Evolutionary conservation across 1,140 invertebrate genomes (phyloP).

Genomic region (Scaptomyza graminum): DNA sequence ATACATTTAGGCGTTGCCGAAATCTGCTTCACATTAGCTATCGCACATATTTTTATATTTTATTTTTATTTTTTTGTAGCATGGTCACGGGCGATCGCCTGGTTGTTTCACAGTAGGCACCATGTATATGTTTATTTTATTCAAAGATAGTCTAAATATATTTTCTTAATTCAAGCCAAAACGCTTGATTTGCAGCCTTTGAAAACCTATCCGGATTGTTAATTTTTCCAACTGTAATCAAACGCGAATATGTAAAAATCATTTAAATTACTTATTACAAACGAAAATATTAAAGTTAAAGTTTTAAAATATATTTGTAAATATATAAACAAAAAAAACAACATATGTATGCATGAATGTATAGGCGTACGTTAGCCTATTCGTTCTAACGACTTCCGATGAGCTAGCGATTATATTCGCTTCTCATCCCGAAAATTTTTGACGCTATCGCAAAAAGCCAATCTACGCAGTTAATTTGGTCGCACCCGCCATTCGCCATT

Average conservation of each 20-base stretch:
- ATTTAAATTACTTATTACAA: no score
- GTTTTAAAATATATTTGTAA: neutral
- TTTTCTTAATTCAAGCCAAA: no score
- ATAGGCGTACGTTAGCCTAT: constrained; percentile 10
- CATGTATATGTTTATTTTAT: constrained; percentile 13
- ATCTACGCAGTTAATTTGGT: constrained; percentile 60
- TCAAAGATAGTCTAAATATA: no score
- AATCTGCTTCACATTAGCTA: constrained; percentile 17
- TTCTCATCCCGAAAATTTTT: constrained; percentile 64
- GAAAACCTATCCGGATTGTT: no score
- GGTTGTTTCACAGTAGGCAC: constrained; percentile 35
- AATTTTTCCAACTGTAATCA: no score
- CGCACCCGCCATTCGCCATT: constrained; percentile 36
- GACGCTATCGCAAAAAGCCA: constrained; percentile 54
- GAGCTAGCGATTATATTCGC: constrained; percentile 54
- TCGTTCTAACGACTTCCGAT: constrained; percentile 62
- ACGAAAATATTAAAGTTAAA: no score
- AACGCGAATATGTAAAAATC: no score
- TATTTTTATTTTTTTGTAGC: constrained; percentile 44
- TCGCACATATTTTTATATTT: constrained; percentile 27
- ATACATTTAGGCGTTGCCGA: constrained; percentile 24
- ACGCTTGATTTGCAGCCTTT: no score
- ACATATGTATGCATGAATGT: neutral
- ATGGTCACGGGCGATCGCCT: constrained; percentile 63
- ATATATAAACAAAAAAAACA: neutral